Conservation (phyloP, 2,888 invertebrate species). For the Atethmia centrago region DNA sequence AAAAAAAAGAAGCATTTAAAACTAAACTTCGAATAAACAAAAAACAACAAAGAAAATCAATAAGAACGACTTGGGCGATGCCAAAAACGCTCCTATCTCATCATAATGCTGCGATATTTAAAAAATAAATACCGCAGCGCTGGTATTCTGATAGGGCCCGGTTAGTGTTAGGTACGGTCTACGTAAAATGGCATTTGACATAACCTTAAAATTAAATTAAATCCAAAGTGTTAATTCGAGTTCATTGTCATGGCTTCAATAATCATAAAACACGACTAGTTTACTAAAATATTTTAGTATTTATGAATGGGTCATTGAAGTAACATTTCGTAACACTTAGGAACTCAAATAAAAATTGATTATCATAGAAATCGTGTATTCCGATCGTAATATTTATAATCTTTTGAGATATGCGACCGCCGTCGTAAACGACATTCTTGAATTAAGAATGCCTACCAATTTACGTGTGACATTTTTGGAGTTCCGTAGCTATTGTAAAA, state of each 20-base stretch:
- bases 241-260: conserved; percentile 40
- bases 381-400: conserved; percentile 61
- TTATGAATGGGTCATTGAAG: conserved; percentile 44
- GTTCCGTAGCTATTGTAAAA: not conserved
- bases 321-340: conserved; percentile 51
- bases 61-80: no score
- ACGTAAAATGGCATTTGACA: not conserved
- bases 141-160: no score
- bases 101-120: no score
- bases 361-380: conserved; percentile 64
- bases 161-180: no score
- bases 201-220: not conserved
- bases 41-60: no score
- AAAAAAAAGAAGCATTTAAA: no score
- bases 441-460: conserved; percentile 44
- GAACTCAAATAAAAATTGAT: conserved; percentile 58
- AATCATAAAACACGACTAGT: conserved; percentile 39
- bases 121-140: no score
- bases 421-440: conserved; percentile 42
- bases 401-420: conserved; percentile 47
- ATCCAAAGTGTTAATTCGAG: conserved; percentile 25
- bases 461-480: conserved; percentile 36
- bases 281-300: conserved; percentile 45
- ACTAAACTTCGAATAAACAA: no score
- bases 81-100: no score